Evolutionary conservation across 2,888 invertebrate species (phyloP).

Genomic region (Disparrhopalites patrizii): DNA sequence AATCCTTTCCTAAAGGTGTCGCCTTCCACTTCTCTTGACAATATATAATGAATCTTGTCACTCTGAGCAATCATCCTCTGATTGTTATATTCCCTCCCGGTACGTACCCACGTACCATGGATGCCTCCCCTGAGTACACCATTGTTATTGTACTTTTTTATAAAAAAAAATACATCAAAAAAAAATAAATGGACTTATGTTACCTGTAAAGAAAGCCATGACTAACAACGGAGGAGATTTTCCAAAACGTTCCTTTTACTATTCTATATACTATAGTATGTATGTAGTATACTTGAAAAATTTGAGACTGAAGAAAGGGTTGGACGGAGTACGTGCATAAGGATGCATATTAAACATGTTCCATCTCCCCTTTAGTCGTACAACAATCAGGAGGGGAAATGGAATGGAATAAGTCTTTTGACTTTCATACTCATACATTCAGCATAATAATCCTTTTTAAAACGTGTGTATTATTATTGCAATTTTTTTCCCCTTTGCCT

Average conservation of each 20-base stretch:
- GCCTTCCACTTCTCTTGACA: slow-evolving; percentile 18
- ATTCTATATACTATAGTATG: no score
- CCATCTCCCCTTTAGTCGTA: no score
- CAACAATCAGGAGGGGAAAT: no score
- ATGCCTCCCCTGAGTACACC: neutral
- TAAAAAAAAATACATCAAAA: neutral
- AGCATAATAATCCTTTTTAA: no score
- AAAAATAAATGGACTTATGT: neutral
- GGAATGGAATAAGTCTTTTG: no score
- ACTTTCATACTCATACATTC: no score
- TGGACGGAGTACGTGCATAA: no score
- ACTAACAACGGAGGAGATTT: neutral
- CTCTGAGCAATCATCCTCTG: slow-evolving; percentile 1
- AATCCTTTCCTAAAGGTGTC: slow-evolving; percentile 19
- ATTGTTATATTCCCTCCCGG: neutral
- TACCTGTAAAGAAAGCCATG: neutral
- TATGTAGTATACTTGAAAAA: no score
- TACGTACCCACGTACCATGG: neutral
- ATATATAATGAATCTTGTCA: slow-evolving; percentile 27
- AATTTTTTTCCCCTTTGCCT: neutral
- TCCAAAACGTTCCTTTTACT: neutral
- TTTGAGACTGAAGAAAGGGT: neutral
- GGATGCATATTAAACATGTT: no score
- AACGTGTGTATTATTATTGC: no score
- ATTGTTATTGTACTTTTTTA: neutral